Evolutionary conservation across 2,797 vertebrate genomes (phyloP).

Genomic region (Ptychobarbus kaznakovi): DNA sequence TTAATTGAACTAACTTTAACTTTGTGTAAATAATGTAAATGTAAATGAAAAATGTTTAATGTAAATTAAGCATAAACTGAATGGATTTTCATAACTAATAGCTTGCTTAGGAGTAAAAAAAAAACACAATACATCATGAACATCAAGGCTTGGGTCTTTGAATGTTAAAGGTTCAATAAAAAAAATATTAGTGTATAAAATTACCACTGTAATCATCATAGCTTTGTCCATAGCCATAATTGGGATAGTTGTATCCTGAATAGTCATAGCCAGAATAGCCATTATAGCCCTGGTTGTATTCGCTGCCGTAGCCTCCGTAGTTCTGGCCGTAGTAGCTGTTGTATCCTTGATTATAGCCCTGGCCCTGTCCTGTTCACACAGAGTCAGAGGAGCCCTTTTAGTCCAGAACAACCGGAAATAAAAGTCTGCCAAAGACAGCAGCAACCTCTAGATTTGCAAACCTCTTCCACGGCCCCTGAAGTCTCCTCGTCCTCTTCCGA

Average conservation of each 20-base stretch:
- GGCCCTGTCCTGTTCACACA: constrained; percentile 80
- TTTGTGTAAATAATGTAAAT: neutral
- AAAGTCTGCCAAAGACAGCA: neutral
- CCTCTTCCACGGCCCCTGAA: constrained; percentile 82
- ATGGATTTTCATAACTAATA: neutral
- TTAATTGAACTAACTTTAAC: neutral
- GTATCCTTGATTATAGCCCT: constrained; percentile 88
- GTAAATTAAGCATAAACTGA: neutral
- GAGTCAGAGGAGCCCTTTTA: constrained; percentile 1
- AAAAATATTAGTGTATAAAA: constrained; percentile 40
- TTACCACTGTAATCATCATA: constrained; percentile 90
- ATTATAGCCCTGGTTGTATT: constrained; percentile 87
- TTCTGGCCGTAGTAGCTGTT: constrained; percentile 89
- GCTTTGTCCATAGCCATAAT: constrained; percentile 87
- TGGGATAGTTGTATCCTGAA: constrained; percentile 88
- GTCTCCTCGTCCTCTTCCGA: constrained; percentile 75
- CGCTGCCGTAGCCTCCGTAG: constrained; percentile 86
- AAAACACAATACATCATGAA: neutral
- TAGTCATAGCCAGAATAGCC: constrained; percentile 89
- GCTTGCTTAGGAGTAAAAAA: neutral
- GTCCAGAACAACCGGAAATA: neutral
- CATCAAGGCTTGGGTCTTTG: neutral
- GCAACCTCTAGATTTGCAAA: constrained; percentile 28
- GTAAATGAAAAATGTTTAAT: neutral
- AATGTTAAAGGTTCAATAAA: neutral